phyloP scores from a whole-genome alignment of 2,888 invertebrate genomes.

The Asteroscopus sphinx region DNA sequence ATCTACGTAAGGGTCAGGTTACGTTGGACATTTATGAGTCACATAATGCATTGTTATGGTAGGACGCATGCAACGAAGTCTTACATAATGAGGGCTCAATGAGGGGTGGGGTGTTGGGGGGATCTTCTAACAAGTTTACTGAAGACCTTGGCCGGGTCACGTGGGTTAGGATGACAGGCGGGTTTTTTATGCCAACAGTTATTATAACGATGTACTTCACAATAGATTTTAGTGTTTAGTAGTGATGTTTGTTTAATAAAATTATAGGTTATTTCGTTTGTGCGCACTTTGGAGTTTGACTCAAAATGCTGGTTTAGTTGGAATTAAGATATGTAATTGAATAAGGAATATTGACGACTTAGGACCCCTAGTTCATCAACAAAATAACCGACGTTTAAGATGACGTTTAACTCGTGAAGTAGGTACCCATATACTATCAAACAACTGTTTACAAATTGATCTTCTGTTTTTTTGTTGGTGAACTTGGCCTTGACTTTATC shows the following conservation, averaged over 20 bases:
- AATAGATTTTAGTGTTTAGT: slow-evolving; percentile 42
- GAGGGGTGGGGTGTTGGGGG: slow-evolving; percentile 38
- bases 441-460: too few relatives aligned
- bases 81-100: slow-evolving; percentile 62
- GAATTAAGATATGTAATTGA: too few relatives aligned
- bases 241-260: slow-evolving; percentile 26
- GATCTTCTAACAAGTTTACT: slow-evolving; percentile 62
- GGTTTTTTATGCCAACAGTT: slow-evolving; percentile 33
- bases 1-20: slow-evolving; percentile 25
- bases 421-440: too few relatives aligned
- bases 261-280: slow-evolving; percentile 6
- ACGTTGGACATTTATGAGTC: slow-evolving; percentile 49
- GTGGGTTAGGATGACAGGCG: slow-evolving; percentile 44
- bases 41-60: slow-evolving; percentile 63
- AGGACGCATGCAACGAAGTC: slow-evolving; percentile 62
- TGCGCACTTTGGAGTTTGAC: slow-evolving; percentile 9
- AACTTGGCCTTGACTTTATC: too few relatives aligned
- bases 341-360: too few relatives aligned
- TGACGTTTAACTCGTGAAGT: too few relatives aligned
- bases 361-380: too few relatives aligned
- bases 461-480: too few relatives aligned
- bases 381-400: too few relatives aligned
- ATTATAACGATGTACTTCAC: slow-evolving; percentile 42
- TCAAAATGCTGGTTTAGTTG: slow-evolving; percentile 7
- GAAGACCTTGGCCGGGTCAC: slow-evolving; percentile 61